Base-by-base conservation (phyloP, 2,888 invertebrate genomes). In the Cheilosia variabilis region DNA sequence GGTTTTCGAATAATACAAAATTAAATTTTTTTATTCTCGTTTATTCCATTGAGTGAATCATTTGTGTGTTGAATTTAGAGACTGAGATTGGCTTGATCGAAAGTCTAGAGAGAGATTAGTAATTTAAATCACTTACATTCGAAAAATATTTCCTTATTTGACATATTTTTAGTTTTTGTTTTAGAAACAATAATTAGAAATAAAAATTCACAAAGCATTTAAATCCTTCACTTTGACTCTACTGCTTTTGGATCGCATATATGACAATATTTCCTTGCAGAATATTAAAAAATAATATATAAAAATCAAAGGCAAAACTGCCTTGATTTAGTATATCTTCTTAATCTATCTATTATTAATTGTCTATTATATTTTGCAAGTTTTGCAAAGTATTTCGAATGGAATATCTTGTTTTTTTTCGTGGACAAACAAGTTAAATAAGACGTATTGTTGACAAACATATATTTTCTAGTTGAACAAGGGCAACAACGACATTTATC, bases 401-500 rank as follows among this genome's bases (percentile, higher is more conserved):
- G 1, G 19, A 45, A 47, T 17, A 7, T 10, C 9, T 47, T 0
- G 17, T 19, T 57, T 57, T 19, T 57, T 57, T 2, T 15, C 17
- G 22, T 24, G 15, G 9, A 24, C 22, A 6, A 22, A 2, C 24
- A 13, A 13, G 5, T 22, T 19, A 15, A 43, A 43, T 43, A 9
- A 17, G 31, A 45, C 45, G 17, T 45, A 31, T 62, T 62, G 45
- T 27, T 45, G 45, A 45, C 62, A 45, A 45, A 4, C 19, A 13
- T 34, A 13, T 34, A 2, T 52, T 24, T 4, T 24, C 24, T 24
- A 52, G 13, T 19, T 24, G 19, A 24, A 22, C 17, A 41, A 27
- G 55, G n/a, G 27, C 27, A 15, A 17, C 0, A 5, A 43, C 24
- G 4, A 3, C 43, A 53, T 55, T 52, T 24, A 53, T 65, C 37